phyloP scores from a whole-genome alignment of 2,113 vertebrate species.

The Pterophyllum scalare region DNA sequence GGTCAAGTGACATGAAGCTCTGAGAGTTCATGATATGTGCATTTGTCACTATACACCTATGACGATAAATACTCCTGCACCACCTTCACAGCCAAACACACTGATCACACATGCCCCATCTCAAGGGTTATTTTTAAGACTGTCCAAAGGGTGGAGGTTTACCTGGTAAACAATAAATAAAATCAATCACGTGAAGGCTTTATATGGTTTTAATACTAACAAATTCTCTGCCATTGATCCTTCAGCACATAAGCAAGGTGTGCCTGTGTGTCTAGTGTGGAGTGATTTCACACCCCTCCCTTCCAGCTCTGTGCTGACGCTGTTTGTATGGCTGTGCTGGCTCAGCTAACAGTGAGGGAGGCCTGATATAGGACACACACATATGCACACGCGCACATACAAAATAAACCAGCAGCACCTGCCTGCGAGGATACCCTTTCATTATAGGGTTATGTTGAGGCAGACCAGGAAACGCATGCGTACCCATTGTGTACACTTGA shows the following conservation, averaged over 20 bases:
- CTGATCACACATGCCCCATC: neutral
- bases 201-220: neutral
- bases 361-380: slow-evolving; percentile 34
- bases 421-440: slow-evolving; percentile 48
- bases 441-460: neutral
- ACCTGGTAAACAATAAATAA: neutral
- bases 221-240: neutral
- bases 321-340: slow-evolving; percentile 46
- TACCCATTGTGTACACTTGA: neutral
- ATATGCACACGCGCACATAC: neutral
- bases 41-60: too few relatives aligned
- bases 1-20: neutral
- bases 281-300: slow-evolving; percentile 44
- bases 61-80: slow-evolving; percentile 3
- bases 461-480: neutral
- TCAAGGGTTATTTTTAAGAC: slow-evolving; percentile 29
- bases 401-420: neutral
- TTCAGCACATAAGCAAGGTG: neutral
- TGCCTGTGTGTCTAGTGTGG: neutral
- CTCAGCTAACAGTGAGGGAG: slow-evolving; percentile 55
- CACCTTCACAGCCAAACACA: neutral
- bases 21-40: neutral
- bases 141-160: neutral
- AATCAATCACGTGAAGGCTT: neutral
- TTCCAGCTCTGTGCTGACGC: slow-evolving; percentile 14